These are phyloP conservation scores for Poecilobothrus nobilitatus DNA, from an alignment of 2,888 invertebrate species.

Conservation along the genomic window DNA sequence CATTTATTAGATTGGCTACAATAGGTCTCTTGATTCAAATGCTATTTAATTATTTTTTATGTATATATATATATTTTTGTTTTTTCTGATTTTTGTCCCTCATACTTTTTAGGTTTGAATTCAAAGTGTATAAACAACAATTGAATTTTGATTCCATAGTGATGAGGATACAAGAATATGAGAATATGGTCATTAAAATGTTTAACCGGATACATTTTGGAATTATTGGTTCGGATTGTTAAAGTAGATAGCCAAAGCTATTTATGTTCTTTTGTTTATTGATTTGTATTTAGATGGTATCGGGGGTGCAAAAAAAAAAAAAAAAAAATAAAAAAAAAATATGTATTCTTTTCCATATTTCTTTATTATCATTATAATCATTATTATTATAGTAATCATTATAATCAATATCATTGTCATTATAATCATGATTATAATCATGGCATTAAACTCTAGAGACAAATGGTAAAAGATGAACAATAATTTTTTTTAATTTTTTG, in stretches of 20 bases:
- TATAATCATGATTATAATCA: not conserved
- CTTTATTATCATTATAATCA: not conserved
- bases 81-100: too few species aligned
- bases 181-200: not conserved
- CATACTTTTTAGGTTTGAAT: too few species aligned
- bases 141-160: too few species aligned
- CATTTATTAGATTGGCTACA: not conserved
- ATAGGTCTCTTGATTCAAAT: not conserved
- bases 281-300: not conserved
- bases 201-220: not conserved
- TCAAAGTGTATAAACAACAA: too few species aligned
- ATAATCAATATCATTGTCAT: not conserved
- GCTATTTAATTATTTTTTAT: not conserved
- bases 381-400: too few species aligned
- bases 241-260: too few species aligned
- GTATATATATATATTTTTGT: too few species aligned
- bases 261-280: not conserved
- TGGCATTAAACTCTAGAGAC: not conserved
- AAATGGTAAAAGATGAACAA: not conserved
- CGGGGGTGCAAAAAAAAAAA: not conserved
- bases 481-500: too few species aligned
- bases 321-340: too few species aligned
- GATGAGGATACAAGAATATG: too few species aligned
- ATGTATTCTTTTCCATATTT: too few species aligned
- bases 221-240: not conserved